A percentile compares a stretch with the other conserved stretches of the same genome.
These are phyloP conservation scores for Meda fulgida DNA, from an alignment of 2,797 vertebrate species.

Conservation along the genomic window DNA sequence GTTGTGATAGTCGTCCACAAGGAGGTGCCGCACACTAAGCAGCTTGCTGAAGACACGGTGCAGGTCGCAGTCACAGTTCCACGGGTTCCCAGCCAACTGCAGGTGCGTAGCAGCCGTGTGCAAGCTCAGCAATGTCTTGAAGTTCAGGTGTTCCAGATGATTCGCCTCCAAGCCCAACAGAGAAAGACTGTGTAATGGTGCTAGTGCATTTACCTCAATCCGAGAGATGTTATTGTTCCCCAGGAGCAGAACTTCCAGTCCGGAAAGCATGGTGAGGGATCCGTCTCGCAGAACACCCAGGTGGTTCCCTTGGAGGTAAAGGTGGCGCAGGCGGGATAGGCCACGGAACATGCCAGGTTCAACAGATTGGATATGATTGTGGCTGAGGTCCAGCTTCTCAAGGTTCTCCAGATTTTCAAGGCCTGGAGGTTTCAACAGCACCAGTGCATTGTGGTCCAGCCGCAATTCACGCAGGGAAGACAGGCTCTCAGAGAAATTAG, in stretches of 20 bases:
- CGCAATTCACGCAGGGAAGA: conserved; percentile 72
- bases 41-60: conserved; percentile 80
- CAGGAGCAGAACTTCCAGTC: conserved; percentile 77
- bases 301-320: conserved; percentile 74
- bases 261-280: conserved; percentile 75
- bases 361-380: conserved; percentile 70
- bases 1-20: conserved; percentile 77
- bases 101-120: conserved; percentile 75
- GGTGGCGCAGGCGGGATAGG: conserved; percentile 76
- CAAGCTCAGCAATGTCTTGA: conserved; percentile 77
- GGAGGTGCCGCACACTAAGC: conserved; percentile 75
- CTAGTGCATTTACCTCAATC: conserved; percentile 74
- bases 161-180: conserved; percentile 74
- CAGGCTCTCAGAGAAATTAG: conserved; percentile 74
- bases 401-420: conserved; percentile 72
- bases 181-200: conserved; percentile 71
- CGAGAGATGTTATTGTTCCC: conserved; percentile 76
- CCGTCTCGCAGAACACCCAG: conserved; percentile 69
- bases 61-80: conserved; percentile 81
- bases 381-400: conserved; percentile 76
- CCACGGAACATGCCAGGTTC: conserved; percentile 73
- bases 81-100: conserved; percentile 77
- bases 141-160: conserved; percentile 75
- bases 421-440: conserved; percentile 59
- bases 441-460: conserved; percentile 73